Base-by-base conservation (phyloP, 1,140 invertebrate genomes). In the Leptinotarsa undecemlineata region DNA sequence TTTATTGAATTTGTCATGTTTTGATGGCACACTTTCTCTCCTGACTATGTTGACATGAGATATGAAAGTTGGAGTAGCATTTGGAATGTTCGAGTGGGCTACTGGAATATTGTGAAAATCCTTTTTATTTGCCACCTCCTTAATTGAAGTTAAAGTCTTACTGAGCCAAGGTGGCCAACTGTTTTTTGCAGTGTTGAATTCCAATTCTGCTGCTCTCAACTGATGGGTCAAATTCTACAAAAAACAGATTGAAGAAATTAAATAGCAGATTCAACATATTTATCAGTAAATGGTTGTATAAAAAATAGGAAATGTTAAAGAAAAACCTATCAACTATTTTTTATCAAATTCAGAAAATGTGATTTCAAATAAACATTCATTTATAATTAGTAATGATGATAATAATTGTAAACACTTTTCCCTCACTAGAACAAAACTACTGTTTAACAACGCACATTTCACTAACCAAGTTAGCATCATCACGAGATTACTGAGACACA, bases 221-320 rank as follows among this genome's bases (percentile, higher is more conserved):
- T 97, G 94, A 87, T 99, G 96, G n/a, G 93, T 96, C 51, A 98
- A 86, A 86, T 98, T 96, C 91, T 96, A 85, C 70, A 87, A 82
- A 69, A 57, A 57, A 42, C 33, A 42, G 33, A 5, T 42, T 42
- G 8, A 42, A 14, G 47, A 74, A 72, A 64, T 57, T 23, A 42
- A 11, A 42, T 8, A 11, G 33, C 33, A 42, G 33, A 42, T 33
- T 33, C 33, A 8, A 33, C 4, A 33, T 33, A 33, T 33, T 33
- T 33, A 33, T 33, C 8, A 33, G 33, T 33, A 33, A 33, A 33
- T 33, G 33, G 33, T 33, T 33, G 8, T 8, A 33, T 11, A 5
- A 66, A 66, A 66, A 66, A 64, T 23, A 11, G 20, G 60, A 8
- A 19, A 61, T 61, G n/a, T 64, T n/a, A 68, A 71, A 11, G 14